phyloP scores from a whole-genome alignment of 2,797 vertebrate genomes.

The Naso thynnoides region DNA sequence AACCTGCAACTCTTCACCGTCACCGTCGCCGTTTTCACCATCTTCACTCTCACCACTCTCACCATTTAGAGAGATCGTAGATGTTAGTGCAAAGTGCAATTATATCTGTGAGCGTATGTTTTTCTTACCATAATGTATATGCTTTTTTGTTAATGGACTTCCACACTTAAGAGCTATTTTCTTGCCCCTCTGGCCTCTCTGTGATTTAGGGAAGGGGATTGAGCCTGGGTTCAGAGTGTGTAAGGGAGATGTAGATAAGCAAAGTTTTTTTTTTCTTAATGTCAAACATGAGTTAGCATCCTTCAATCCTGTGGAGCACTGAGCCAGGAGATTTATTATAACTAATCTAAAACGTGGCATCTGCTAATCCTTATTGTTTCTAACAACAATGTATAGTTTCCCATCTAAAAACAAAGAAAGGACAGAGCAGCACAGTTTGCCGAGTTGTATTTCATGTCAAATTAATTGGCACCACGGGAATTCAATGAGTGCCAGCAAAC shows the following conservation, averaged over 20 bases:
- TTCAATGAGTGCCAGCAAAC: slow-evolving; percentile 48
- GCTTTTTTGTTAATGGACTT: slow-evolving; percentile 71
- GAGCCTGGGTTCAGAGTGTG: slow-evolving; percentile 11
- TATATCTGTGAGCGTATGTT: slow-evolving; percentile 80
- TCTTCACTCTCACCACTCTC: slow-evolving; percentile 38
- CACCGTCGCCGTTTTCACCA: slow-evolving; percentile 40
- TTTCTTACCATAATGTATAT: slow-evolving; percentile 80
- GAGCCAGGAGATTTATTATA: slow-evolving; percentile 29
- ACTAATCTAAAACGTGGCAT: slow-evolving; percentile 41
- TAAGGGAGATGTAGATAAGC: slow-evolving; percentile 21
- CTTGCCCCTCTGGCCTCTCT: slow-evolving; percentile 61
- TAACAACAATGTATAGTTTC: slow-evolving; percentile 29
- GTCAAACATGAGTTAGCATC: slow-evolving; percentile 35
- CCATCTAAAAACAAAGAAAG: slow-evolving; percentile 20
- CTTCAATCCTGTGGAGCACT: slow-evolving; percentile 22
- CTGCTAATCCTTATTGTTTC: slow-evolving; percentile 22
- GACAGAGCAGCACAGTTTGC: slow-evolving; percentile 8
- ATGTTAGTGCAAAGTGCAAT: slow-evolving; percentile 73
- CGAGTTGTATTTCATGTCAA: slow-evolving; percentile 36
- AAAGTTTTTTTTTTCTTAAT: slow-evolving; percentile 18
- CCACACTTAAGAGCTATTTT: slow-evolving; percentile 75
- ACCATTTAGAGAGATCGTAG: slow-evolving; percentile 49
- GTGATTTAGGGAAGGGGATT: slow-evolving; percentile 58
- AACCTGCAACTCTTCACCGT: slow-evolving; percentile 52
- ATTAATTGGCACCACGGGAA: slow-evolving; percentile 65